Evolutionary conservation across 2,888 invertebrate species (phyloP), one percentile per base, ranked within the genome.

Genomic region (Tiliacea aurago): DNA sequence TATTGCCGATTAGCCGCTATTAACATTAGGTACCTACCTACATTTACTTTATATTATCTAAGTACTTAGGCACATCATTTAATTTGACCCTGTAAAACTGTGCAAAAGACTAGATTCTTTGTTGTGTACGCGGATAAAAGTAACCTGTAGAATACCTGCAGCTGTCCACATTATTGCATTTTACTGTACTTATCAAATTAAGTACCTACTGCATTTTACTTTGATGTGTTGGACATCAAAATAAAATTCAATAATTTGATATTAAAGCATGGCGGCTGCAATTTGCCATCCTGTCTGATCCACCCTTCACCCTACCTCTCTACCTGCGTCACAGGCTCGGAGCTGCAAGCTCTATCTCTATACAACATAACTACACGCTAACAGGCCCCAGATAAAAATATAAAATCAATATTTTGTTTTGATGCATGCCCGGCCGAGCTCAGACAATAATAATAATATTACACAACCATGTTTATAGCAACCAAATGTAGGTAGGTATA

Each of bases 321-420:
- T 51, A 15, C 67, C 41, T 37, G 37, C 49, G 47, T n/a, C 45
- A 45, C 23, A 9, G 33, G 11, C 20, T 13, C 18, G 18, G 20
- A 33, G 23, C 4, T 69, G 66, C 41, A 51, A 49, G 28, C 20
- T 23, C n/a, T n/a, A 10, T 15, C 6, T 33, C 4, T 23, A 23
- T 18, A 28, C 28, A 13, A 43, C 1, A 11, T 33, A 37, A 4
- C 15, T 11, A 47, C 18, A 33, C 20, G 13, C 7, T 23, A 10
- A 18, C 45, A 23, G 4, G 9, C 20, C 10, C 23, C 23, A 49
- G 56, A 18, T 33, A 33, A 15, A 73, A 73, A 49, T 47, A 18
- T 33, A 33, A 15, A 73, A 73, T 73, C 51, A 61, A 61, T 53
- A 73, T 73, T 45, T n/a, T 37, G 20, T 73, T 45, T n/a, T 37